Evolutionary conservation across 1,140 invertebrate genomes (phyloP), one percentile per base, ranked within the genome.

Genomic region (Nixonia krombeini): DNA sequence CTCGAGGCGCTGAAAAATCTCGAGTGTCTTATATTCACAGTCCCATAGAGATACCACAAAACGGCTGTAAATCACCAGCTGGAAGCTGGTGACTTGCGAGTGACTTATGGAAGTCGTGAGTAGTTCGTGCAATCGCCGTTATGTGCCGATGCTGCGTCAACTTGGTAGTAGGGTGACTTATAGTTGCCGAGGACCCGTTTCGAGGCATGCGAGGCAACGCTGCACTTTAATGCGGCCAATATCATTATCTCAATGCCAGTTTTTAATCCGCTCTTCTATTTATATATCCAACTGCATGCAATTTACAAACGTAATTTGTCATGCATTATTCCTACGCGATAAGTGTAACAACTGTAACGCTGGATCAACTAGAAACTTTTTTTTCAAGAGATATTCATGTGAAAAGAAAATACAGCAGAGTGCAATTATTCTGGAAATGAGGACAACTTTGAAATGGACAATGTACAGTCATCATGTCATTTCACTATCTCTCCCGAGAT

Each of bases 71-170:
- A 74, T 73, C 69, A 73, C 44, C 23, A 42, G 40, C 28, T 55
- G 58, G 64, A 69, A 68, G 46, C 44, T 45, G 53, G 50, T 56
- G 64, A 70, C 66, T 74, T 55, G 57, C 62, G 26, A 64, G 72
- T 78, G 73, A 78, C 74, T 78, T 75, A 78, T 75, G 73, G 73
- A 78, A 78, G 74, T 75, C 75, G 75, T 78, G 75, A 78, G 68
- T 65, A 68, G 65, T 67, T 72, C 61, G 70, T 70, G 62, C 62
- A 70, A 72, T 71, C 52, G 70, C 72, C 74, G 71, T 76, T 74
- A 73, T 65, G 33, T 61, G 68, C 62, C 58, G 65, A 63, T 71
- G 57, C 68, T 53, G 61, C 62, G 57, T 65, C 55, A 55, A 70
- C 53, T 53, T 29, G 25, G 49, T 40, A 17, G 49, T 40, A 42